A percentile compares a stretch with the other conserved stretches of the same genome.
These are phyloP conservation scores for Paelopatides confundens DNA, from an alignment of 53 echinoderm and acorn worm species.

Conservation along the genomic window DNA sequence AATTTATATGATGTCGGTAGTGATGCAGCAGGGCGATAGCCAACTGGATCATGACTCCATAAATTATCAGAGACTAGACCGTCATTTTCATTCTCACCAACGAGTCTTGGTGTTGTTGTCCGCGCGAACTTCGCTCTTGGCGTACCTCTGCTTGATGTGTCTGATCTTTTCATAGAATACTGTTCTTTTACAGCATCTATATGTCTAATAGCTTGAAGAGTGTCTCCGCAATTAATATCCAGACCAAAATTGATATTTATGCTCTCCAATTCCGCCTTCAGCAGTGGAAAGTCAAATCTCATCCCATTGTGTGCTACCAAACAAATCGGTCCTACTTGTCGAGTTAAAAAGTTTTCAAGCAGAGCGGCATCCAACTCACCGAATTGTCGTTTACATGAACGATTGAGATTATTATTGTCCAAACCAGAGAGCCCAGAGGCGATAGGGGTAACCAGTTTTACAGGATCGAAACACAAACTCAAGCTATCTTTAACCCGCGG, in stretches of 20 bases:
- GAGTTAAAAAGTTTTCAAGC: conserved; percentile 57
- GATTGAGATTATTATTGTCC: conserved; percentile 68
- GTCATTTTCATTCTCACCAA: too few relatives aligned
- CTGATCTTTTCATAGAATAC: too few relatives aligned
- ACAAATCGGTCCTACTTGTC: conserved; percentile 75
- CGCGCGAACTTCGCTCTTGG: too few relatives aligned
- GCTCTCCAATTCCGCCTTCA: conserved; percentile 53
- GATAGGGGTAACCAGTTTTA: conserved; percentile 59
- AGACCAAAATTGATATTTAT: neutral
- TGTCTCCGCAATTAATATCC: neutral
- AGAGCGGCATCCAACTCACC: conserved; percentile 58
- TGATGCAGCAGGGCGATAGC: too few relatives aligned
- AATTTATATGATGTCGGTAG: too few relatives aligned
- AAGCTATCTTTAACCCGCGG: conserved; percentile 85
- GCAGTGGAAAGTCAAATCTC: conserved; percentile 70
- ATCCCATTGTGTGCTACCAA: conserved; percentile 76
- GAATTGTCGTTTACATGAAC: conserved; percentile 58
- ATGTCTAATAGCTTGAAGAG: neutral
- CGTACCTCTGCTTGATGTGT: too few relatives aligned
- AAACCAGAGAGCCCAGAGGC: conserved; percentile 64
- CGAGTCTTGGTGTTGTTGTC: too few relatives aligned
- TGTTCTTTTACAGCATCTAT: too few relatives aligned
- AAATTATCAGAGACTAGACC: too few relatives aligned
- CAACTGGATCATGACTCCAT: too few relatives aligned
- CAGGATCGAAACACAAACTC: conserved; percentile 78